Conservation (phyloP, 1,140 invertebrate species). For the Drosophila funebris region DNA sequence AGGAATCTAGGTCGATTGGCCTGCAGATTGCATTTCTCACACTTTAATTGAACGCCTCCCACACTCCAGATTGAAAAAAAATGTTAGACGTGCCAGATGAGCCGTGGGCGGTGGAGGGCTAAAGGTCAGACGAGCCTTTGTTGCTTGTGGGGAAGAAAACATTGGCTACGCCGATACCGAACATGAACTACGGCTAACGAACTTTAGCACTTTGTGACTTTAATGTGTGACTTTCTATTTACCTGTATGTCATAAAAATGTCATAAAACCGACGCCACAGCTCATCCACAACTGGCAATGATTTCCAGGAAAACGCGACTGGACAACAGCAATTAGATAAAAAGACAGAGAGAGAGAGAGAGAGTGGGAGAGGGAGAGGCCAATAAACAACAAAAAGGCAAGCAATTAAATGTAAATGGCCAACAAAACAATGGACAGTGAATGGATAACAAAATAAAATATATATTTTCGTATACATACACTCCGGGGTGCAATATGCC, state of each 20-base stretch:
- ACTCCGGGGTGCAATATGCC: conserved; percentile 43
- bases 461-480: conserved; percentile 48
- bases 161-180: not conserved
- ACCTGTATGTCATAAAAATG: conserved; percentile 49
- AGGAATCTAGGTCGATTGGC: conserved; percentile 43
- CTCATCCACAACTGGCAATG: conserved; percentile 26
- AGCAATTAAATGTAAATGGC: conserved; percentile 72
- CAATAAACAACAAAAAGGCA: conserved; percentile 40
- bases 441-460: conserved; percentile 14
- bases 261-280: conserved; percentile 19
- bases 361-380: no score
- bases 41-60: conserved; percentile 60
- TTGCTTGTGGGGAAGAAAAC: not conserved
- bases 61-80: not conserved
- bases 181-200: conserved; percentile 10
- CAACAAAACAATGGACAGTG: conserved; percentile 9
- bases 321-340: conserved; percentile 50
- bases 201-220: conserved; percentile 33
- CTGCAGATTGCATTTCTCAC: conserved; percentile 66
- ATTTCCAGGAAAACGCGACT: conserved; percentile 48
- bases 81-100: not conserved
- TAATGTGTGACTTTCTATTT: conserved; percentile 32
- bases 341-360: no score
- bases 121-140: conserved; percentile 56
- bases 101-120: not conserved